These are phyloP conservation scores for Danio jaintianensis DNA, from an alignment of 2,797 vertebrate species.

Conservation along the genomic window DNA sequence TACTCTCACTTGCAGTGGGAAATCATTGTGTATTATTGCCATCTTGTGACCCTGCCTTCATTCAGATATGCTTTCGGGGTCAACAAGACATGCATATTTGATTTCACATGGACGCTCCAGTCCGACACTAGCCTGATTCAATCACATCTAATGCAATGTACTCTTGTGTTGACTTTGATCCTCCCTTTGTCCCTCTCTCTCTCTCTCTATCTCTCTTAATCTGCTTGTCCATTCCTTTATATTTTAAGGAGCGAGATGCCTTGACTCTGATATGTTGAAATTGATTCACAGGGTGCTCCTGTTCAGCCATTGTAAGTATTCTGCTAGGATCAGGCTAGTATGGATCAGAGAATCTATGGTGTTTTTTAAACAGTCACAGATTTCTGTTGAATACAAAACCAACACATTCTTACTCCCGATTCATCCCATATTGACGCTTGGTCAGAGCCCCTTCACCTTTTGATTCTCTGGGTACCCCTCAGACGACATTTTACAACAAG, in stretches of 20 bases:
- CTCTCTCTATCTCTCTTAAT: background rate
- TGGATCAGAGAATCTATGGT: too few relatives aligned
- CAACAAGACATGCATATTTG: constrained; percentile 37
- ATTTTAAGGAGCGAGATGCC: constrained; percentile 53
- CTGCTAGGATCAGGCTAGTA: constrained; percentile 58
- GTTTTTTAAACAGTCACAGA: too few relatives aligned
- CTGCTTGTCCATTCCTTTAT: constrained; percentile 7
- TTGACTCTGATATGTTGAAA: constrained; percentile 67
- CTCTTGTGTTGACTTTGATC: constrained; percentile 1
- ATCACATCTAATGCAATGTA: constrained; percentile 50
- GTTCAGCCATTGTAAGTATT: constrained; percentile 55
- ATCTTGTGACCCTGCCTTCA: constrained; percentile 32
- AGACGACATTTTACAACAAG: too few relatives aligned
- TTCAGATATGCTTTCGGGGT: background rate
- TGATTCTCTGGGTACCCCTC: too few relatives aligned
- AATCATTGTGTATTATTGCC: background rate
- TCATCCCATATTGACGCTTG: too few relatives aligned
- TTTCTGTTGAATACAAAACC: too few relatives aligned
- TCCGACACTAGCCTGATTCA: constrained; percentile 35
- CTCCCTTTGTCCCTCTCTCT: background rate
- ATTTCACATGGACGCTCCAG: constrained; percentile 21
- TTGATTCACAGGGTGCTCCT: constrained; percentile 65
- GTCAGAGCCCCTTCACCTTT: too few relatives aligned
- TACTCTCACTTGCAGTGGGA: constrained; percentile 15
- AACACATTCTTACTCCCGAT: too few relatives aligned